Conservation (phyloP, 1,140 invertebrate genomes). For the Leptonema lineaticorne region DNA sequence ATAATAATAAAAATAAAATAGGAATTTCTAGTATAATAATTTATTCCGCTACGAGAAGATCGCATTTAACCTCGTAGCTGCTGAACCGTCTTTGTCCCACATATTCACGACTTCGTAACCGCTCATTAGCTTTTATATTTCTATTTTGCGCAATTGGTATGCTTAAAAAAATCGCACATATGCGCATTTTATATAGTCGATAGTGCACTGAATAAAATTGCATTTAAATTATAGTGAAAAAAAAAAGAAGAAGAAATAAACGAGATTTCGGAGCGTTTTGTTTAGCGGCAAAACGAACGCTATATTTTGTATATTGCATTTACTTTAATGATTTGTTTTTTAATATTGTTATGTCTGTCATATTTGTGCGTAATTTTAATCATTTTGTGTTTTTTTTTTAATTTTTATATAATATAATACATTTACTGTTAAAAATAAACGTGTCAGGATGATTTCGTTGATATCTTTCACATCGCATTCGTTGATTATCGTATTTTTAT, state of each 20-base stretch:
- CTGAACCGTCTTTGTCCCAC: conserved; percentile 12
- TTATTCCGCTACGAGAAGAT: conserved; percentile 12
- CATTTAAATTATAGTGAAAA: neutral
- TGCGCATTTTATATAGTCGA: neutral
- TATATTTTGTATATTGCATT: neutral
- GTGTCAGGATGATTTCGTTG: too few relatives aligned
- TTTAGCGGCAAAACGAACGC: neutral
- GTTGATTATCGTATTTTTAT: too few relatives aligned
- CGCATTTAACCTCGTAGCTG: conserved; percentile 8
- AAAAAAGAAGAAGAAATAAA: neutral
- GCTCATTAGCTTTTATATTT: neutral
- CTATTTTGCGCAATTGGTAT: neutral
- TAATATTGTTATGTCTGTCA: too few relatives aligned
- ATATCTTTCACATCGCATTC: too few relatives aligned
- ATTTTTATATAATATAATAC: too few relatives aligned
- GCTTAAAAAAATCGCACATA: neutral
- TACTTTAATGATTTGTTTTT: too few relatives aligned
- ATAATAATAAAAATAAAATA: neutral
- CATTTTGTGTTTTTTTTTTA: too few relatives aligned
- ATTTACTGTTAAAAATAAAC: too few relatives aligned
- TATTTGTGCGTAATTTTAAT: too few relatives aligned
- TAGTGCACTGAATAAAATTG: neutral
- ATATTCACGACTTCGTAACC: conserved; percentile 15
- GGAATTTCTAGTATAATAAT: neutral
- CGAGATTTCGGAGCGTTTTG: neutral